Base-by-base conservation (phyloP, 2,888 invertebrate species). In the Conistra vaccinii region DNA sequence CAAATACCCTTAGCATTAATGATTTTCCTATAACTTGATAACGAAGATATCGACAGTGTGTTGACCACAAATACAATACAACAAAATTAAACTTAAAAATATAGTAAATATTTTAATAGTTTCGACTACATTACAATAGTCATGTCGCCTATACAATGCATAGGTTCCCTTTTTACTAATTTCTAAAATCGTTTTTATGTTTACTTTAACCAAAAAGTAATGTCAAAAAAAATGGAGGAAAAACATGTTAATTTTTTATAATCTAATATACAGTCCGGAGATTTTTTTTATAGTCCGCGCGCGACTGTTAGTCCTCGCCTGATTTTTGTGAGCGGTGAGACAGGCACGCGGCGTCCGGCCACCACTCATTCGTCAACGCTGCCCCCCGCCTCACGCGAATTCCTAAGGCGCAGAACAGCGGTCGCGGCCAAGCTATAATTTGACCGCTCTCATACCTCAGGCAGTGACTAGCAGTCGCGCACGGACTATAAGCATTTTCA, bases 71-170 rank as follows among this genome's bases (percentile, higher is more conserved):
- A 57, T 63, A 72, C 66, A 75, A 81, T 71, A 71, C 63, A 78
- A 85, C 73, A 78, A 85, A 78, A 73, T 70, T 85, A 81, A 80
- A 84, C 76, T 84, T 83, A 76, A 58, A 62, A 71, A 39, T 62
- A 70, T 45, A 72, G 35, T 73, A 73, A 58, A 58, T 72, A 74
- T 45, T 55, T 45, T 62, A 63, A 39, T 73, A 80, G 29, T 61
- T 65, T 35, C 10, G 45, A 60, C 72, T 58, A 78, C 14, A 17
- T 39, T n/a, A 6, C 9, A 45, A n/a, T 63, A 63, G 58, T n/a
- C 14, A 63, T n/a, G 26, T 77, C 57, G 17, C 51, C 26, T 76
- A 53, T 14, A 26, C 58, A 32, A 78, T 32, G 48, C 29, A 77
- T 32, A 78, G 48, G 53, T 78, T 45, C 29, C 32, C 48, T 65